Evolutionary conservation across 2,888 invertebrate genomes (phyloP), one percentile per base, ranked within the genome.

Genomic region (Dichetophora obliterata): DNA sequence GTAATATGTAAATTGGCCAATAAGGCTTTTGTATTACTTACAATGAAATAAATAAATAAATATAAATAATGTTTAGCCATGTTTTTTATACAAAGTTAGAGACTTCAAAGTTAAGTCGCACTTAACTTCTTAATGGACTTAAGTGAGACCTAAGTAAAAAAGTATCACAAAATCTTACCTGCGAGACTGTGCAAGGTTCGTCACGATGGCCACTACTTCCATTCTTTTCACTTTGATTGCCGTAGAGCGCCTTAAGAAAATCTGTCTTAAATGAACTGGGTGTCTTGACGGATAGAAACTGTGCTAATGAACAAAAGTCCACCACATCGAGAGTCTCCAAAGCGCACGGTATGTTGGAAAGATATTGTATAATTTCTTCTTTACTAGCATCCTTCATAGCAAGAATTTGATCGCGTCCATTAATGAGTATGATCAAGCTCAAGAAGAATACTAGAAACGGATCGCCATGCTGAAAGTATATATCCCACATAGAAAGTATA

Each of bases 261-360:
- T 95, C 98, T 84, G 95, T 94, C 86, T 96, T 93, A 88, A 98
- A 98, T 34, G 98, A 97, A 79, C 94, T 92, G 2, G 98, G 98
- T 9, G 99, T 99, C 90, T 96, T 96, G 79, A 95, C 90, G 19
- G 96, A 94, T 90, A 99, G 98, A 90, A 98, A 98, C 88, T 97
- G 95, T n/a, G 98, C 97, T 81, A 99, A 90, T 4, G 97, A 95
- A 90, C 98, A 98, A 89, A 99, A 98, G 89, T 99, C 99, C 8
- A 95, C 94, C 11, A 99, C 96, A 91, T 99, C 99, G 85, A 97
- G 97, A 0, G 95, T 94, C 89, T 96, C 96, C 82, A 99, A 90
- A 75, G 95, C 96, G 84, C 94, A 93, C 11, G 97, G 97, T 93
- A 96, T 94, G 82, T 92, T 92, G 72, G 91, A 90, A 54, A 96